A percentile compares a stretch with the other conserved stretches of the same genome.
Evolutionary conservation across 2,797 vertebrate genomes (phyloP).

Genomic region (Neoniphon sammara): DNA sequence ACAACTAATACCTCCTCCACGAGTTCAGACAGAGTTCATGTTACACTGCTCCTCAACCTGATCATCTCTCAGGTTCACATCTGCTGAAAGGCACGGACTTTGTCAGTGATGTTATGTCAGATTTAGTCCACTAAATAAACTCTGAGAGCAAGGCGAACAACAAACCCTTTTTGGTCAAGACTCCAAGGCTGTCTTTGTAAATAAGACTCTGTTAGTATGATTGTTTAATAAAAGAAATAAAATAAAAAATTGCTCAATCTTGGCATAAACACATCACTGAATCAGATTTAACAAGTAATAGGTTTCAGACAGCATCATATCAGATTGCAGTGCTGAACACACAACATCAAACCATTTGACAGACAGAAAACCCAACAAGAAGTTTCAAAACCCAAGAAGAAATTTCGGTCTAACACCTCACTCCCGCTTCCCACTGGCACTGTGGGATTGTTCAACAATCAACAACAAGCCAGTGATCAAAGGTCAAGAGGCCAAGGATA

Average conservation of each 20-base stretch:
- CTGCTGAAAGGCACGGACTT: conserved; percentile 15
- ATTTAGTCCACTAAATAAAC: conserved; percentile 28
- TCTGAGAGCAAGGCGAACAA: conserved; percentile 19
- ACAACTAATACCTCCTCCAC: not conserved
- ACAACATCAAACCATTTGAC: conserved; percentile 5
- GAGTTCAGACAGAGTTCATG: conserved; percentile 72
- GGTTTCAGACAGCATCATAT: conserved; percentile 34
- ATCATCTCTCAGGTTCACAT: conserved; percentile 34
- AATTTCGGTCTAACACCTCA: not conserved
- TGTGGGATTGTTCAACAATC: no score
- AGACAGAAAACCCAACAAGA: conserved; percentile 7
- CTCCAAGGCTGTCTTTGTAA: conserved; percentile 15
- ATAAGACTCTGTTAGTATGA: not conserved
- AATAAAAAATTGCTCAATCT: conserved; percentile 9
- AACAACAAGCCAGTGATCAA: conserved; percentile 18
- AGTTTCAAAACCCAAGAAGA: conserved; percentile 1
- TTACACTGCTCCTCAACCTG: conserved; percentile 10
- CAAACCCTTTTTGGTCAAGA: conserved; percentile 13
- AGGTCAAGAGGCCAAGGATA: conserved; percentile 8
- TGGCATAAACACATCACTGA: conserved; percentile 18
- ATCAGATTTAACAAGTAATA: conserved; percentile 27
- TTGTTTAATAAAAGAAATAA: conserved; percentile 23
- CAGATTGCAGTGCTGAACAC: conserved; percentile 12
- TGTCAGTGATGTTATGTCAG: conserved; percentile 19
- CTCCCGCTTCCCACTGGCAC: not conserved